Percentiles rank a stretch among this genome's conserved stretches.
Conservation (phyloP, 2,797 vertebrate species). For the Mormyrus proboscirostris region DNA sequence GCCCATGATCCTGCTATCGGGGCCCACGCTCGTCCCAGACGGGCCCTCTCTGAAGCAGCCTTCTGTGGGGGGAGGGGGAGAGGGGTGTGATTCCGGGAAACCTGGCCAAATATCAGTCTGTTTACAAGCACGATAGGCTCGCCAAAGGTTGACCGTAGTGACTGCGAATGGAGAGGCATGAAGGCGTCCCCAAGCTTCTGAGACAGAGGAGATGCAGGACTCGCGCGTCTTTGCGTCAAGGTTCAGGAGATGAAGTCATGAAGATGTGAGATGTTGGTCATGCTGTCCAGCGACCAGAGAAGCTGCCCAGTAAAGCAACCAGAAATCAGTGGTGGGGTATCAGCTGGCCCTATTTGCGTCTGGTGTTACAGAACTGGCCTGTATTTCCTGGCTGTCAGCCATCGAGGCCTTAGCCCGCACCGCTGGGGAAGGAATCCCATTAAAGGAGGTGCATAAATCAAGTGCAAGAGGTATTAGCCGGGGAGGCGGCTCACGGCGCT, state of each 20-base stretch:
- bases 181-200: neutral
- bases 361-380: neutral
- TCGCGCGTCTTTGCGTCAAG: neutral
- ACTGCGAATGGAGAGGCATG: neutral
- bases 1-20: neutral
- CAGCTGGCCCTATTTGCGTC: neutral
- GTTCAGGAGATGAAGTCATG: neutral
- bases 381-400: neutral
- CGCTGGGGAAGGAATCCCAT: constrained; percentile 31
- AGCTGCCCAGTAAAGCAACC: neutral
- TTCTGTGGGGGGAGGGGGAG: neutral
- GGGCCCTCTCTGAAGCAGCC: constrained; percentile 15
- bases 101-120: neutral
- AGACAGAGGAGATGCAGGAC: neutral
- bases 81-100: neutral
- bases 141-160: neutral
- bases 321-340: neutral
- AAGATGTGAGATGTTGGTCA: neutral
- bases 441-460: constrained; percentile 27
- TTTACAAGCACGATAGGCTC: neutral
- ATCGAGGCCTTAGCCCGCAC: neutral
- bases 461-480: neutral
- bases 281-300: neutral
- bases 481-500: neutral
- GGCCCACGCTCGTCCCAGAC: neutral